These are phyloP conservation scores for Alectura lathami DNA, from an alignment of 2,113 vertebrate genomes.

Conservation along the genomic window DNA sequence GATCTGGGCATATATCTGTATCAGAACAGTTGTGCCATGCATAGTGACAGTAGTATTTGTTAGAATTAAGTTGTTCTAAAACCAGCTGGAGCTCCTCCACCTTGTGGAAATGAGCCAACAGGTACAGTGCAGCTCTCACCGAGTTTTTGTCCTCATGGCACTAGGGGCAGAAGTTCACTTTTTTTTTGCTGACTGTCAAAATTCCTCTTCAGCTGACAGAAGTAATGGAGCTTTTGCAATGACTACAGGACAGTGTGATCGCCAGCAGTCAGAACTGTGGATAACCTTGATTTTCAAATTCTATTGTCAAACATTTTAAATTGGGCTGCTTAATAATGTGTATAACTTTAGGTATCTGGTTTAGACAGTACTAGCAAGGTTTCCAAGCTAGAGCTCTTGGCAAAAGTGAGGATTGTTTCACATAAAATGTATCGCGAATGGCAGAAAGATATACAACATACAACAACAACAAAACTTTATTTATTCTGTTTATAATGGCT, in stretches of 20 bases:
- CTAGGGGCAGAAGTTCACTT: neutral
- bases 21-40: too few species aligned
- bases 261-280: neutral
- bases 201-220: neutral
- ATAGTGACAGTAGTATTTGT: neutral
- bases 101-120: neutral
- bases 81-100: neutral
- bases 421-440: neutral
- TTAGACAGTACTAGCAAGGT: neutral
- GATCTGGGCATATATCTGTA: neutral
- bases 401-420: neutral
- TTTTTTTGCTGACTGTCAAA: neutral
- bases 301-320: neutral
- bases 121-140: neutral
- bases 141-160: neutral
- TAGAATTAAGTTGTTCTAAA: neutral
- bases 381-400: neutral
- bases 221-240: neutral
- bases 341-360: neutral
- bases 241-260: neutral
- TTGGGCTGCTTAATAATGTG: neutral
- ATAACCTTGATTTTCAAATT: neutral
- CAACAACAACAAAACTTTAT: neutral
- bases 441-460: neutral
- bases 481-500: neutral